Evolutionary conservation across 2,797 vertebrate species (phyloP).

Genomic region (Pelobates cultripes): DNA sequence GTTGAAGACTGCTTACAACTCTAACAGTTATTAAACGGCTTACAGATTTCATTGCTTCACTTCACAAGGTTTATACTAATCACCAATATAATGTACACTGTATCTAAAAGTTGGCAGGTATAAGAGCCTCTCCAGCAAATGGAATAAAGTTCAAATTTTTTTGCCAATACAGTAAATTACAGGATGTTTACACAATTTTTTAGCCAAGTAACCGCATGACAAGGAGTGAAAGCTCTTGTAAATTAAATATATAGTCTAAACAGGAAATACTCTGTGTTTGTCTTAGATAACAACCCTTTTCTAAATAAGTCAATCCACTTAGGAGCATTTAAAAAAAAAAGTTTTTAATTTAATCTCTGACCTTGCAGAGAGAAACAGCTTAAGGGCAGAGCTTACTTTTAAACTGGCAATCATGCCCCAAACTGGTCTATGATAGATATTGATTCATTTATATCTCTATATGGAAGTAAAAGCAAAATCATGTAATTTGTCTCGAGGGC

Average conservation of each 20-base stretch:
- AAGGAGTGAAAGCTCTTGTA: conserved; percentile 46
- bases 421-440: conserved; percentile 57
- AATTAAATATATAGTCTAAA: conserved; percentile 49
- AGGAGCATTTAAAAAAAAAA: conserved; percentile 28
- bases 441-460: conserved; percentile 64
- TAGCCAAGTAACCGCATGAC: conserved; percentile 39
- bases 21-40: too few relatives aligned
- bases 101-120: conserved; percentile 20
- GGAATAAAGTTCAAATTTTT: conserved; percentile 41
- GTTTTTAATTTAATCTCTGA: conserved; percentile 60
- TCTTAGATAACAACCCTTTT: conserved; percentile 41
- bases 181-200: conserved; percentile 46
- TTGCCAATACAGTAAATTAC: conserved; percentile 40
- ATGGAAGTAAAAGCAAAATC: conserved; percentile 57
- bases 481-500: conserved; percentile 56
- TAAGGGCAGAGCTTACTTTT: conserved; percentile 51
- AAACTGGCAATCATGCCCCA: conserved; percentile 59
- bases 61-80: not conserved
- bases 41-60: not conserved
- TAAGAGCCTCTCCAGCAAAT: not conserved
- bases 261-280: conserved; percentile 43
- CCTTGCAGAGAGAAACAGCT: conserved; percentile 58
- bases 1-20: too few relatives aligned
- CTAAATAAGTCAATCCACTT: conserved; percentile 32
- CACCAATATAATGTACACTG: conserved; percentile 6